These are phyloP conservation scores for Petrocephalus microphthalmus DNA, from an alignment of 2,113 vertebrate species.

Conservation along the genomic window DNA sequence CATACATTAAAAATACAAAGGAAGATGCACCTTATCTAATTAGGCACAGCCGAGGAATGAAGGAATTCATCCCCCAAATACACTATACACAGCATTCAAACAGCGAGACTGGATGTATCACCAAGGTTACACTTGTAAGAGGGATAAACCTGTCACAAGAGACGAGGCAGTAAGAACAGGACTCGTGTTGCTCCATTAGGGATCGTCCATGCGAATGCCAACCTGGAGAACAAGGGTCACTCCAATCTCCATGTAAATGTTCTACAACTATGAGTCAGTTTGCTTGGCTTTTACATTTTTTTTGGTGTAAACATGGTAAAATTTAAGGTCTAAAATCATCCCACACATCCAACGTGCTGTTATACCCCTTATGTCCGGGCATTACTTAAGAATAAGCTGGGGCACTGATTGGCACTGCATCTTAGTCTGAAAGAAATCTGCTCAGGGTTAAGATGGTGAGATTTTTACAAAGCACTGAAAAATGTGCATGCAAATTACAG, in stretches of 20 bases:
- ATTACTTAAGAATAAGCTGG: background rate
- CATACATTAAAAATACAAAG: slow-evolving; percentile 36
- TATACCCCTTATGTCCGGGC: background rate
- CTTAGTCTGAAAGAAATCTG: background rate
- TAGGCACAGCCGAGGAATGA: slow-evolving; percentile 54
- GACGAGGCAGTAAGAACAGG: slow-evolving; percentile 15
- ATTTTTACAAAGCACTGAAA: background rate
- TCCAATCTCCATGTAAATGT: background rate
- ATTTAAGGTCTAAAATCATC: background rate
- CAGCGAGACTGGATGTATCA: slow-evolving; percentile 20
- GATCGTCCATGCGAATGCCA: background rate
- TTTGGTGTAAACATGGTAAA: background rate
- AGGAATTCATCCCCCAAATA: background rate
- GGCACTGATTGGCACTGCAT: background rate
- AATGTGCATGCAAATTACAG: background rate
- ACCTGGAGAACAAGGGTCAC: background rate
- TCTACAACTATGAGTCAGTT: background rate
- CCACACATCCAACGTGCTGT: background rate
- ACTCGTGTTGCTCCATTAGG: background rate
- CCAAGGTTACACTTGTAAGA: slow-evolving; percentile 52
- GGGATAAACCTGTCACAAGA: slow-evolving; percentile 6
- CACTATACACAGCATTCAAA: slow-evolving; percentile 15
- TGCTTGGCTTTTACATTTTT: background rate
- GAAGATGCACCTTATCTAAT: slow-evolving; percentile 46
- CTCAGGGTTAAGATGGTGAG: background rate